These are phyloP conservation scores for Dynastes grantii DNA, from an alignment of 2,888 invertebrate genomes.

Conservation along the genomic window DNA sequence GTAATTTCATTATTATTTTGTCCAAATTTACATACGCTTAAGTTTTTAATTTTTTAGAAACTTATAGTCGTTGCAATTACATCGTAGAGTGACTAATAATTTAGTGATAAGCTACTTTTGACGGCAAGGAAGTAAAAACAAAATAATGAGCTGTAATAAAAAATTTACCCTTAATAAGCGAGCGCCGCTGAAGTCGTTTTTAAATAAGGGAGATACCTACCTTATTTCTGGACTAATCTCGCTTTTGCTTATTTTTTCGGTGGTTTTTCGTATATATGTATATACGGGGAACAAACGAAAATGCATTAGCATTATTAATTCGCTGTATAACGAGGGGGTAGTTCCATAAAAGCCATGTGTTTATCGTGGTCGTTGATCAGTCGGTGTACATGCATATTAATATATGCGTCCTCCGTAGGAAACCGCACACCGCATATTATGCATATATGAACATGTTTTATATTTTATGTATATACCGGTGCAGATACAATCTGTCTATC, in stretches of 20 bases:
- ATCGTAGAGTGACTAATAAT: too few relatives aligned
- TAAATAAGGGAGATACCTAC: neutral
- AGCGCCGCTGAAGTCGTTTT: neutral
- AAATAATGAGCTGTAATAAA: neutral
- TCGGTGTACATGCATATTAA: conserved; percentile 59
- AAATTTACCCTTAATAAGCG: neutral
- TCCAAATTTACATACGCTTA: too few relatives aligned
- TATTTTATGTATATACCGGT: conserved; percentile 58
- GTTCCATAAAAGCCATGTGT: conserved; percentile 58
- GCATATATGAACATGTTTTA: conserved; percentile 60
- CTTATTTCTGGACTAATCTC: neutral
- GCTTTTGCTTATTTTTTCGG: conserved; percentile 10
- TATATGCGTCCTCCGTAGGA: conserved; percentile 56
- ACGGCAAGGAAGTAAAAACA: too few relatives aligned
- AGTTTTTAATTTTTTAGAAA: too few relatives aligned
- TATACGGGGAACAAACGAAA: conserved; percentile 42
- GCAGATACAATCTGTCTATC: conserved; percentile 55
- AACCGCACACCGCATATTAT: conserved; percentile 60
- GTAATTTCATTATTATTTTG: too few relatives aligned
- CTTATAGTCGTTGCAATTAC: too few relatives aligned
- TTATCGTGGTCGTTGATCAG: conserved; percentile 58
- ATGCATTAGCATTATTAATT: conserved; percentile 58
- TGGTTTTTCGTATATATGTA: conserved; percentile 16
- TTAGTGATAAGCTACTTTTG: too few relatives aligned
- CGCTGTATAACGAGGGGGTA: conserved; percentile 56